Evolutionary conservation across 2,113 vertebrate genomes (phyloP).

Genomic region (Panurus biarmicus): DNA sequence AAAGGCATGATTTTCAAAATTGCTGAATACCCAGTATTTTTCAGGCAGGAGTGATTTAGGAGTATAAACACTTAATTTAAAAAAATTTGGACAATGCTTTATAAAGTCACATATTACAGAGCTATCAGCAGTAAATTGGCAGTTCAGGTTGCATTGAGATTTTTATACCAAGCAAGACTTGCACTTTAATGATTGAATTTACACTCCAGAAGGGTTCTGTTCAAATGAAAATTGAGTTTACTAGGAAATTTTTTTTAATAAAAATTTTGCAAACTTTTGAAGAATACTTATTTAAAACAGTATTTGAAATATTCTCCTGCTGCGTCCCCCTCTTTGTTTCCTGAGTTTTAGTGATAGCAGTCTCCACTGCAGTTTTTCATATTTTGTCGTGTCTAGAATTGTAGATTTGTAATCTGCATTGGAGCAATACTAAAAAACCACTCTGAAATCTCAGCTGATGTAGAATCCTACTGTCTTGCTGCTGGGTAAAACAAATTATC

Average conservation of each 20-base stretch:
- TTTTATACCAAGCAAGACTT: neutral
- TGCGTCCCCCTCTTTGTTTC: neutral
- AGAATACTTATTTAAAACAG: neutral
- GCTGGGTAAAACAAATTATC: neutral
- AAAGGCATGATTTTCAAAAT: neutral
- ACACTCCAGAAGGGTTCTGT: neutral
- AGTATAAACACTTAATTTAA: neutral
- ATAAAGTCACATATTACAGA: neutral
- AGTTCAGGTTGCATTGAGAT: neutral
- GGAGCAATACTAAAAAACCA: neutral
- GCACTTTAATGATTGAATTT: neutral
- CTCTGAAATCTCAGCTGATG: neutral
- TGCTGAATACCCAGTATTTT: neutral
- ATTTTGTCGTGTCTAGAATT: neutral
- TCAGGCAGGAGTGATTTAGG: neutral
- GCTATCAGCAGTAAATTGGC: neutral
- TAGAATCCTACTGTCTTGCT: neutral
- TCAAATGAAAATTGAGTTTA: neutral
- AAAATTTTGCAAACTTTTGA: neutral
- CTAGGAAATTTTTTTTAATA: neutral
- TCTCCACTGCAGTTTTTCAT: neutral
- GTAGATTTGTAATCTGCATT: neutral
- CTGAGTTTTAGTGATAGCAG: neutral
- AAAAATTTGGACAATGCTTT: neutral
- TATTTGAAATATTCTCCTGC: neutral